phyloP scores from a whole-genome alignment of 2,113 vertebrate species.

The Ptilonorhynchus violaceus region DNA sequence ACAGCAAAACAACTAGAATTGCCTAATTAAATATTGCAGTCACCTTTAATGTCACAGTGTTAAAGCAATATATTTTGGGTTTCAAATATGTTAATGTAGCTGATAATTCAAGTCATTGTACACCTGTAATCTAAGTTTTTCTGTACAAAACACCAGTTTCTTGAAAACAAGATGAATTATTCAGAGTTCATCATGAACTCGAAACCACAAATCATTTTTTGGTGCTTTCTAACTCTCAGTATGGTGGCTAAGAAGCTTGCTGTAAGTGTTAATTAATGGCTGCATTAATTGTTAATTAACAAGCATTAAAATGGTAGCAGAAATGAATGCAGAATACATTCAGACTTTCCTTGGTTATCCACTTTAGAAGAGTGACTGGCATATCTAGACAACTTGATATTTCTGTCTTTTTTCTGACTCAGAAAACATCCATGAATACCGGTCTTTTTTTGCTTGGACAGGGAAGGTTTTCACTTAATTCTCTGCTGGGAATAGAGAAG shows the following conservation, averaged over 20 bases:
- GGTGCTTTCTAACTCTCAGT: constrained; percentile 7
- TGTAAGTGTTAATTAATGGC: constrained; percentile 49
- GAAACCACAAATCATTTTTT: constrained; percentile 27
- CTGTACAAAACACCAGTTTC: not conserved
- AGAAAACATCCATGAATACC: not conserved
- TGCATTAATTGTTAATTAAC: constrained; percentile 56
- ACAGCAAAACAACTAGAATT: not conserved
- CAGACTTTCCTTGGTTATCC: not conserved
- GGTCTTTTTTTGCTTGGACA: not conserved
- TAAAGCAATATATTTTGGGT: not conserved
- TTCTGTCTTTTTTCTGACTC: not conserved
- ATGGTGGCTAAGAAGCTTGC: not conserved
- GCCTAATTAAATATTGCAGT: not conserved
- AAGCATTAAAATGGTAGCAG: constrained; percentile 8
- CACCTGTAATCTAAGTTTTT: constrained; percentile 2
- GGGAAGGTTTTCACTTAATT: not conserved
- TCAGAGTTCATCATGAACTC: not conserved
- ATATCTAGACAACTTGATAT: not conserved
- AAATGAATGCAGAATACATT: not conserved
- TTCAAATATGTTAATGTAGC: not conserved
- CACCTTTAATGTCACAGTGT: not conserved
- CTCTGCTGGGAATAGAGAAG: not conserved
- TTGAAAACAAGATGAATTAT: constrained; percentile 61
- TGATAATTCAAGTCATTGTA: not conserved
- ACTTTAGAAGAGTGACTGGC: not conserved